phyloP scores from a whole-genome alignment of 2,113 vertebrate species.

The Thymallus thymallus region DNA sequence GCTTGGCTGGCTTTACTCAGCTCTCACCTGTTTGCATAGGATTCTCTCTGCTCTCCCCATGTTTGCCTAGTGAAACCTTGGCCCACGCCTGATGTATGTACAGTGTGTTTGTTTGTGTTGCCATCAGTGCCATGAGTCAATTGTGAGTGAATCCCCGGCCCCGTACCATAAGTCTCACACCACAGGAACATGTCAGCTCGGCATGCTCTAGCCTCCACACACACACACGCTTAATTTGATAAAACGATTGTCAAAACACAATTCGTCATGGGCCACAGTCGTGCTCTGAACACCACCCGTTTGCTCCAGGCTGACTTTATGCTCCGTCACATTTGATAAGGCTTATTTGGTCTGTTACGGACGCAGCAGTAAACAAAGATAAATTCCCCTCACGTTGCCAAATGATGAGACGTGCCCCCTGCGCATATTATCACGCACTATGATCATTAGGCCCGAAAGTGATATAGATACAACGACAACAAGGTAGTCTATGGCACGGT shows the following conservation, averaged over 20 bases:
- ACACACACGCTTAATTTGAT: slow-evolving; percentile 18
- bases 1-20: background rate
- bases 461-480: background rate
- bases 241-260: slow-evolving; percentile 14
- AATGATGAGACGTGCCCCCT: background rate
- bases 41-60: background rate
- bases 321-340: background rate
- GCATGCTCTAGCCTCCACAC: background rate
- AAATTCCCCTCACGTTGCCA: background rate
- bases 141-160: no score
- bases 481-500: background rate
- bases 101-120: background rate
- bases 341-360: background rate
- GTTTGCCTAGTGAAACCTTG: background rate
- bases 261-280: slow-evolving; percentile 14
- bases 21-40: background rate
- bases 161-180: background rate
- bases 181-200: background rate
- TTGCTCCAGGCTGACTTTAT: background rate
- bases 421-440: background rate
- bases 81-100: slow-evolving; percentile 2
- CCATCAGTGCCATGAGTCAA: slow-evolving; percentile 12
- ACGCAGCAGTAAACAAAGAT: background rate
- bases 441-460: background rate
- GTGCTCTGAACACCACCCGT: slow-evolving; percentile 2